Conservation (phyloP, 2,113 vertebrate species). For the Gasterosteus nipponicus region DNA sequence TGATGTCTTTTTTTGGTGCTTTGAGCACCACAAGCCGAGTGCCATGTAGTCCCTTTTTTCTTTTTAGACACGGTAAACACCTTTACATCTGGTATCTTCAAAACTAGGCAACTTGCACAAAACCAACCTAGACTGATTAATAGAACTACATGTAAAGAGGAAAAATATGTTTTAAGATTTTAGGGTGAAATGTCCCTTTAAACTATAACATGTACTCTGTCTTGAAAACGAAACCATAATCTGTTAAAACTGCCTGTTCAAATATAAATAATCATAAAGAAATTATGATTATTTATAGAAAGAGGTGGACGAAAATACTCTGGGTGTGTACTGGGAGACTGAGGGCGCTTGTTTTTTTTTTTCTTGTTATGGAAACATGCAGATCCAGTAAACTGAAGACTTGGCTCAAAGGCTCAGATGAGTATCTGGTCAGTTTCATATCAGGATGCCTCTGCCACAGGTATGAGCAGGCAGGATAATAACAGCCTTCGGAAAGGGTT, state of each 20-base stretch:
- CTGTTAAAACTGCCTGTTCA: neutral
- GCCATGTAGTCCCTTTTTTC: neutral
- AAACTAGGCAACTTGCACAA: neutral
- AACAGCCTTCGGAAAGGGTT: constrained; percentile 27
- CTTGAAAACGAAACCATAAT: neutral
- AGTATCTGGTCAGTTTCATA: constrained; percentile 40
- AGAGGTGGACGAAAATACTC: constrained; percentile 11
- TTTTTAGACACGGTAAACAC: neutral
- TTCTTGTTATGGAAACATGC: constrained; percentile 19
- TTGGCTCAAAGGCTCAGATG: constrained; percentile 34
- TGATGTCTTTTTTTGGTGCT: neutral
- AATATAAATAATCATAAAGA: neutral
- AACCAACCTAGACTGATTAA: neutral
- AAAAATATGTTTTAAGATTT: neutral
- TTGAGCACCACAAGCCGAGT: neutral
- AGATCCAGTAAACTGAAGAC: constrained; percentile 1
- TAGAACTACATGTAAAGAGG: neutral
- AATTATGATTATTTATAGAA: neutral
- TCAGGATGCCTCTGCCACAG: constrained; percentile 23
- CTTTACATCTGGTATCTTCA: neutral
- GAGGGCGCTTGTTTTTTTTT: constrained; percentile 50
- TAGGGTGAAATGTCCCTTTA: neutral
- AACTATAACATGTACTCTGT: neutral
- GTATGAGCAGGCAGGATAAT: constrained; percentile 39
- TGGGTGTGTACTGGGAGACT: constrained; percentile 18